Base-by-base conservation (phyloP, 1,140 invertebrate species). In the Berghia stephanieae region DNA sequence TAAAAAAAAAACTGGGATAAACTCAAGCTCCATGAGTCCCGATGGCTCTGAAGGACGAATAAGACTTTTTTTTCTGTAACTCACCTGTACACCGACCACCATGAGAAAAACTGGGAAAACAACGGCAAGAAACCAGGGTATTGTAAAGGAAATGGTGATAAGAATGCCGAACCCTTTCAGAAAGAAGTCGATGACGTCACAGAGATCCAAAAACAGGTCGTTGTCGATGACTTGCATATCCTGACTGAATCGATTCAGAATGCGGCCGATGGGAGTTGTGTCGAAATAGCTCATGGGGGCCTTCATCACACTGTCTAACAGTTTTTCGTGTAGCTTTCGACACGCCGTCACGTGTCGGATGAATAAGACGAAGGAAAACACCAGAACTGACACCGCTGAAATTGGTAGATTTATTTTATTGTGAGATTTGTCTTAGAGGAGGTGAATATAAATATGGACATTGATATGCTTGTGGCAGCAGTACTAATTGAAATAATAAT, bases 51-150 rank as follows among this genome's bases (percentile, higher is more conserved):
- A 36, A 68, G 66, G 38, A 0, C 38, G 10, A 8, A 68, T 5
- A 34, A n/a, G 38, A 68, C n/a, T 13, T 5, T n/a, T 0, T n/a
- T n/a, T 34, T n/a, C 0, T 27, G 27, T 38, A 0, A 38, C 73
- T 68, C 73, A 93, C 92, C 90, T 93, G 91, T 79, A 97, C 93
- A 82, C 97, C 93, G 87, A 96, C 96, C 90, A 98, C 98, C 57
- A 98, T 80, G n/a, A 96, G 78, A 57, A 93, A 93, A 82, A 98
- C 93, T 18, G 96, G 96, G 79, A 97, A 67, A 78, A 97, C 93
- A 46, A 96, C 93, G 16, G 91, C 89, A 77, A 96, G 85, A 90
- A 98, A 97, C 82, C 94, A 91, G 0, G 96, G 96, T 60, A 96
- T 97, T 78, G 94, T 94, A 86, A 92, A 93, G 90, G 94, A 94